These are phyloP conservation scores for Puntigrus tetrazona DNA, from an alignment of 2,113 vertebrate species.

Conservation along the genomic window DNA sequence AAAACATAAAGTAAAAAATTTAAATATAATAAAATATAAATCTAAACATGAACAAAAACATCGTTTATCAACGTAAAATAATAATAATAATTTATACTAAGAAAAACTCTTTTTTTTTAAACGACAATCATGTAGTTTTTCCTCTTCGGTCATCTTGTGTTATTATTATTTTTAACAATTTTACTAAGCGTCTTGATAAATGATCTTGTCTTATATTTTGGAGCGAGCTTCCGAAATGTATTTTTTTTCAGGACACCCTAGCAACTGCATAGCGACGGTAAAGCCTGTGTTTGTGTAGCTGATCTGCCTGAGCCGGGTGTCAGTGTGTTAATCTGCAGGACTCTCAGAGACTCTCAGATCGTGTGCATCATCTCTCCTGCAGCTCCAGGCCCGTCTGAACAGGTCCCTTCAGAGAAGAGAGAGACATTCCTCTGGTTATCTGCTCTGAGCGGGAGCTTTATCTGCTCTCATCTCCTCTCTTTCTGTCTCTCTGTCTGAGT, in stretches of 20 bases:
- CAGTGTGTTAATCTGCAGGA: slow-evolving; percentile 41
- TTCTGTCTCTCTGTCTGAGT: neutral
- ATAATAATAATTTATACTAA: too few relatives aligned
- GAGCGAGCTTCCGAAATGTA: too few relatives aligned
- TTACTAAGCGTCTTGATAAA: too few relatives aligned
- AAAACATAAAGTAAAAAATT: neutral
- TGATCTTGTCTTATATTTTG: too few relatives aligned
- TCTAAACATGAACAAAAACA: neutral
- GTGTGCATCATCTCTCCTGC: slow-evolving; percentile 29
- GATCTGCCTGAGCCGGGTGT: slow-evolving; percentile 23
- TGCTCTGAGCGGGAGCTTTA: slow-evolving; percentile 47
- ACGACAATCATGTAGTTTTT: neutral
- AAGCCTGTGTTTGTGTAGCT: slow-evolving; percentile 11
- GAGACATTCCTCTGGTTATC: slow-evolving; percentile 57
- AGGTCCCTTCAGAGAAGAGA: slow-evolving; percentile 20
- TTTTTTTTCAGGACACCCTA: too few relatives aligned
- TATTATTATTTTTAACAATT: too few relatives aligned
- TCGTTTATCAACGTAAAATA: neutral
- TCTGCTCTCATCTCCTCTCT: slow-evolving; percentile 51
- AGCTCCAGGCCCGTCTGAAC: slow-evolving; percentile 44
- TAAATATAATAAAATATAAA: neutral
- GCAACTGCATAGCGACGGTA: neutral
- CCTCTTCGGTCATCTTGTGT: neutral
- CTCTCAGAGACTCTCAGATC: slow-evolving; percentile 38
- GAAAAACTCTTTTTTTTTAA: too few relatives aligned